Percentiles rank a stretch among this genome's conserved stretches.
phyloP scores from a whole-genome alignment of 2,888 invertebrate genomes.

The Romanomermis culicivorax region DNA sequence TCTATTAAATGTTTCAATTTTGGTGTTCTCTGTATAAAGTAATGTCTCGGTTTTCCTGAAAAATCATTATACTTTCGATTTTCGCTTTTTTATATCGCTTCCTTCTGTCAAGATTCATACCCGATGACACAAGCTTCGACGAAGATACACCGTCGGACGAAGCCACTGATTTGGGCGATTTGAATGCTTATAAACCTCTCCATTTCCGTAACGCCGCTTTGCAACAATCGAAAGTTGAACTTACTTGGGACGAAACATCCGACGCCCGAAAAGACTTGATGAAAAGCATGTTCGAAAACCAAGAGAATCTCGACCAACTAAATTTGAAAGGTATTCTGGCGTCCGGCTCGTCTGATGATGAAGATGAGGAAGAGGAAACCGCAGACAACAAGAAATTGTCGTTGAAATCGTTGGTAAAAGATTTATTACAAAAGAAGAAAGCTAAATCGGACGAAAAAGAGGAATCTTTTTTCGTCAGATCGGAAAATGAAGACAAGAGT shows the following conservation, averaged over 20 bases:
- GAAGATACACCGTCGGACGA: conserved; percentile 30
- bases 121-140: conserved; percentile 69
- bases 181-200: conserved; percentile 29
- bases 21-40: too few species aligned
- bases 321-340: not conserved
- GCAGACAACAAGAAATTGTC: not conserved
- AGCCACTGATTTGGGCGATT: conserved; percentile 8
- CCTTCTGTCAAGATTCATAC: conserved; percentile 65
- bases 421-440: not conserved
- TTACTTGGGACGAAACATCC: conserved; percentile 62
- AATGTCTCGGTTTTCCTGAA: too few species aligned
- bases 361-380: not conserved
- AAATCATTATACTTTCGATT: too few species aligned
- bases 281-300: not conserved
- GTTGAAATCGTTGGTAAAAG: not conserved
- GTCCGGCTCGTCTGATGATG: not conserved
- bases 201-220: conserved; percentile 43
- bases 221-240: conserved; percentile 63
- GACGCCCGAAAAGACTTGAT: not conserved
- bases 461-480: not conserved
- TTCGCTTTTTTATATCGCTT: too few species aligned
- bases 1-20: too few species aligned
- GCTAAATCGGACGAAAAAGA: not conserved
- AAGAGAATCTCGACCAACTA: not conserved
- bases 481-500: not conserved